These are phyloP conservation scores for Abrostola triplasia DNA, from an alignment of 2,888 invertebrate species.

Conservation along the genomic window DNA sequence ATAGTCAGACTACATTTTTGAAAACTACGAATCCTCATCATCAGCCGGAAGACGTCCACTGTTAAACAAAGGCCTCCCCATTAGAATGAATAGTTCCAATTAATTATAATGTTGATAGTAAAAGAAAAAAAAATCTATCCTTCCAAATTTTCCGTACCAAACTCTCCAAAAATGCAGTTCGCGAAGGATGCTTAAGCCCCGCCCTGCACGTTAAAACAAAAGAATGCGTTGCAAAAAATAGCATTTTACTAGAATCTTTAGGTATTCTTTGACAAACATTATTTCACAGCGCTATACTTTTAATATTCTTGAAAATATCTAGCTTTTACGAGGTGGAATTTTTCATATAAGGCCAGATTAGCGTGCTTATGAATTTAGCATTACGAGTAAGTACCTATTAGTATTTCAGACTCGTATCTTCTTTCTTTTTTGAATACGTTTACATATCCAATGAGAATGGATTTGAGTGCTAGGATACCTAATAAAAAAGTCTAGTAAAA, in stretches of 20 bases:
- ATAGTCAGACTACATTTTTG: too few species aligned
- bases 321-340: background rate
- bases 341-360: slow-evolving; percentile 1
- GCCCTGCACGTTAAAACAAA: too few species aligned
- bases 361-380: background rate
- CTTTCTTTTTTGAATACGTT: background rate
- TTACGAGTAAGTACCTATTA: background rate
- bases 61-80: too few species aligned
- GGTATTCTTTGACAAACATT: background rate
- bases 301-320: slow-evolving; percentile 1
- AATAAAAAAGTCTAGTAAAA: too few species aligned
- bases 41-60: too few species aligned
- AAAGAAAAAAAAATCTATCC: too few species aligned
- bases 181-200: too few species aligned
- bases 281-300: background rate
- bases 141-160: too few species aligned
- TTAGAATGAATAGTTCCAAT: too few species aligned
- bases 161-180: too few species aligned
- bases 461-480: background rate
- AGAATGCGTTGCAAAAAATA: background rate
- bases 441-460: background rate
- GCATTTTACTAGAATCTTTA: background rate
- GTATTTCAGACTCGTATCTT: background rate
- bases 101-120: too few species aligned
- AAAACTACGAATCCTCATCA: too few species aligned